Conservation (phyloP, 2,113 vertebrate species). For the Rhipidura dahli region DNA sequence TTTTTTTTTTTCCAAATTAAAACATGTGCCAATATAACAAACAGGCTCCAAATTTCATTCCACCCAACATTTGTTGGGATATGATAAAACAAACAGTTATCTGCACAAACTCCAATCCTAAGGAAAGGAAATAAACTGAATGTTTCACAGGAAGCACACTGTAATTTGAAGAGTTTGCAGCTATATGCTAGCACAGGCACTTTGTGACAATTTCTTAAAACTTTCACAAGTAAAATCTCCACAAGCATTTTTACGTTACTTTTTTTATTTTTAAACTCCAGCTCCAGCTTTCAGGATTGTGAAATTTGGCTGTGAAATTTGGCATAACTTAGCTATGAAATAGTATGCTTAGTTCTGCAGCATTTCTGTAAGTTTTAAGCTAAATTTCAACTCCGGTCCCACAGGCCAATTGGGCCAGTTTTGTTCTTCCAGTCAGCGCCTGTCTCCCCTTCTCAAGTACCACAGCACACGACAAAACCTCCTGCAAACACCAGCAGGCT, state of each 20-base stretch:
- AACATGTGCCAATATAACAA: neutral
- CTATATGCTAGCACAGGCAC: neutral
- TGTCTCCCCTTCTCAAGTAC: neutral
- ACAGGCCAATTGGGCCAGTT: neutral
- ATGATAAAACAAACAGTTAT: neutral
- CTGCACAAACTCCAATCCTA: neutral
- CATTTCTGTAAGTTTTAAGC: neutral
- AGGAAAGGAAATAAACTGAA: neutral
- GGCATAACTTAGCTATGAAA: neutral
- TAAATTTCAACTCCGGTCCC: neutral
- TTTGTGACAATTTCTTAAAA: neutral
- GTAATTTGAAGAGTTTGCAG: neutral
- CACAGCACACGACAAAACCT: neutral
- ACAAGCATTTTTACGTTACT: neutral
- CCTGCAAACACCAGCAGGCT: accelerated
- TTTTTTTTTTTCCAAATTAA: neutral
- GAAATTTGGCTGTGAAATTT: neutral
- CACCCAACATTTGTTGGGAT: neutral
- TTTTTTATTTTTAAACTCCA: neutral
- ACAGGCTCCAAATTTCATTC: neutral
- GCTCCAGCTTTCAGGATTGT: neutral
- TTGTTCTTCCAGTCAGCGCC: neutral
- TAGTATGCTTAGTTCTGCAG: neutral
- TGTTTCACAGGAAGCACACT: neutral
- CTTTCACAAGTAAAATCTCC: neutral